Evolutionary conservation across 2,888 invertebrate species (phyloP).

Genomic region (Pteria penguin): DNA sequence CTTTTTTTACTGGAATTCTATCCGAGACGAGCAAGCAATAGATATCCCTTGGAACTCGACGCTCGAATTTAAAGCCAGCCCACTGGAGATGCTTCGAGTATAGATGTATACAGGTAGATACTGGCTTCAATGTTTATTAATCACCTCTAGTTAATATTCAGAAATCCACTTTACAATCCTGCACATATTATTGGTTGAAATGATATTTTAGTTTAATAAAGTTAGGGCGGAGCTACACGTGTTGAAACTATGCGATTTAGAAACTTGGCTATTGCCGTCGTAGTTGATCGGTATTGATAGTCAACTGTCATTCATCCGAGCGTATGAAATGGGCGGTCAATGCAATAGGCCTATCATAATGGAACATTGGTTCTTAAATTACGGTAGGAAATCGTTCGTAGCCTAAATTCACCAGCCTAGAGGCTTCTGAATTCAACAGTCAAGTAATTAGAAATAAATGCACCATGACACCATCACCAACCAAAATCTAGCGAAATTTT

Average conservation of each 20-base stretch:
- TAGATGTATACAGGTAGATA: slow-evolving; percentile 30
- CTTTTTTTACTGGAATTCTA: slow-evolving; percentile 52
- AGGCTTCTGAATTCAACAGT: neutral
- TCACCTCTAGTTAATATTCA: slow-evolving; percentile 44
- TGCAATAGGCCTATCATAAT: slow-evolving; percentile 6
- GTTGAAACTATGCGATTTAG: neutral
- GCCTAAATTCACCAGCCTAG: neutral
- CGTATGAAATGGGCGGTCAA: slow-evolving; percentile 4
- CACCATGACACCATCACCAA: neutral
- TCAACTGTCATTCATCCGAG: slow-evolving; percentile 11
- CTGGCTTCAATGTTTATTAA: slow-evolving; percentile 33
- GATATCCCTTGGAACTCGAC: slow-evolving; percentile 17
- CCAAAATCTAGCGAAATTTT: neutral
- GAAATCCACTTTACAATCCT: neutral
- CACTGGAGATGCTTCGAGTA: slow-evolving; percentile 6
- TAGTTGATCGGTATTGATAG: neutral
- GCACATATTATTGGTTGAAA: slow-evolving; percentile 25
- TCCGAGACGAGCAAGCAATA: slow-evolving; percentile 30
- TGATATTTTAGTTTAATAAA: slow-evolving; percentile 9
- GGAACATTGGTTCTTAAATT: neutral
- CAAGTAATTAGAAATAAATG: neutral
- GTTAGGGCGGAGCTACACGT: slow-evolving; percentile 21
- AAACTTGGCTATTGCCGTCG: neutral
- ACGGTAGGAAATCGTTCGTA: too few relatives aligned
- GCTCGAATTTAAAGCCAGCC: slow-evolving; percentile 22